phyloP scores from a whole-genome alignment of 1,140 invertebrate species.

The Diachasma alloeum region DNA sequence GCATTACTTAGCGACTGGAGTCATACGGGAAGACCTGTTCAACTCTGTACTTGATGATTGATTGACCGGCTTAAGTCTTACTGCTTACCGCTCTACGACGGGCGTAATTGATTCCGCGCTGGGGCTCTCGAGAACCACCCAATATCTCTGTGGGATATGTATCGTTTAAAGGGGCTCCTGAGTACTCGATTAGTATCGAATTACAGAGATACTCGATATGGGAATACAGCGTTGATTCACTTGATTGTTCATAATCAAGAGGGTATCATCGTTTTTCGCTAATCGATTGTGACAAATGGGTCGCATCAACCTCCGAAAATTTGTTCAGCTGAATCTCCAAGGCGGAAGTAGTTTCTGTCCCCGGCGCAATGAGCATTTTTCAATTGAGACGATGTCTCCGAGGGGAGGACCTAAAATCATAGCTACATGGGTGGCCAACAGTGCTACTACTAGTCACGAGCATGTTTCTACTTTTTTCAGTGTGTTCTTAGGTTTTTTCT shows the following conservation, averaged over 20 bases:
- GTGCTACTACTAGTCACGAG: slow-evolving; percentile 30
- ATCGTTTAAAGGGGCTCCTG: background rate
- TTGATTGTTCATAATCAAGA: background rate
- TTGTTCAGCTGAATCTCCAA: background rate
- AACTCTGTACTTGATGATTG: slow-evolving; percentile 27
- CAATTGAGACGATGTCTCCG: slow-evolving; percentile 29
- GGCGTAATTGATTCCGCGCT: slow-evolving; percentile 33
- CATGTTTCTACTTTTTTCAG: slow-evolving; percentile 28
- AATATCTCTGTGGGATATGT: slow-evolving; percentile 5
- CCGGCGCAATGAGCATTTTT: slow-evolving; percentile 18
- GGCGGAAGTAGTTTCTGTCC: background rate
- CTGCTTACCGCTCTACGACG: slow-evolving; percentile 29
- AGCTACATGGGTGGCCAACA: background rate
- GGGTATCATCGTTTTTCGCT: background rate
- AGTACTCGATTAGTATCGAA: slow-evolving; percentile 21
- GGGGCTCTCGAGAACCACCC: background rate
- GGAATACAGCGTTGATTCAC: background rate
- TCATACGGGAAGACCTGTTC: background rate
- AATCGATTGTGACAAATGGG: background rate
- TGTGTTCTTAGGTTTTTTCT: slow-evolving; percentile 24
- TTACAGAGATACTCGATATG: slow-evolving; percentile 20
- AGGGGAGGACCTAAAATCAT: slow-evolving; percentile 10
- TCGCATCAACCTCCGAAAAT: background rate
- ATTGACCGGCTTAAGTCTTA: slow-evolving; percentile 33
- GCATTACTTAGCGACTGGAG: slow-evolving; percentile 34